Conservation (phyloP, 1,140 invertebrate species). For the Oreohelix idahoensis region DNA sequence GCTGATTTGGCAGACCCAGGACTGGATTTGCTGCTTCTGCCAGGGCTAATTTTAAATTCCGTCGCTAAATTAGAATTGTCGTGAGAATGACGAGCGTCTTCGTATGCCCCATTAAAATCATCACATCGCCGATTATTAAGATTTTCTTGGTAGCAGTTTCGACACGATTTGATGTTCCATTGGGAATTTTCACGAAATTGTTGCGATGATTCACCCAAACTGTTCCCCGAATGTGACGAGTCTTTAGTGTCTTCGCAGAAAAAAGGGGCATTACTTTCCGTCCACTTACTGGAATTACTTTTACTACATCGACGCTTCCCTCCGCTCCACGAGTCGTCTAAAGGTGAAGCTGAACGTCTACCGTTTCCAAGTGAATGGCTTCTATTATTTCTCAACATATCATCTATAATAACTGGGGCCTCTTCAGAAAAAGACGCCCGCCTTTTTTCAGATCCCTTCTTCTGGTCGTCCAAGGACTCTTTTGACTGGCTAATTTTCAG, state of each 20-base stretch:
- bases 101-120: not conserved
- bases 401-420: not conserved
- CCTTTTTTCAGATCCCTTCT: not conserved
- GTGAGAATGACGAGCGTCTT: not conserved
- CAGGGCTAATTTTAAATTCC: not conserved
- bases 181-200: not conserved
- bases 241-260: too few species aligned
- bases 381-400: not conserved
- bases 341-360: not conserved
- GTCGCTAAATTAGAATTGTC: not conserved
- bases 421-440: not conserved
- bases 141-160: not conserved
- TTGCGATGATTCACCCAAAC: not conserved
- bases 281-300: too few species aligned
- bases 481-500: not conserved
- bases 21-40: slow-evolving; percentile 11
- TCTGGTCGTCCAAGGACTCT: not conserved
- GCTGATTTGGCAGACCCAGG: slow-evolving; percentile 9
- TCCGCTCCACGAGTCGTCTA: not conserved
- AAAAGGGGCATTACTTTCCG: too few species aligned
- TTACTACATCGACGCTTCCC: not conserved
- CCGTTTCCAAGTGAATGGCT: not conserved
- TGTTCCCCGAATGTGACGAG: too few species aligned
- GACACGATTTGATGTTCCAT: not conserved
- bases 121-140: not conserved